These are phyloP conservation scores for Metellina segmentata DNA, from an alignment of 2,888 invertebrate species.

Conservation along the genomic window DNA sequence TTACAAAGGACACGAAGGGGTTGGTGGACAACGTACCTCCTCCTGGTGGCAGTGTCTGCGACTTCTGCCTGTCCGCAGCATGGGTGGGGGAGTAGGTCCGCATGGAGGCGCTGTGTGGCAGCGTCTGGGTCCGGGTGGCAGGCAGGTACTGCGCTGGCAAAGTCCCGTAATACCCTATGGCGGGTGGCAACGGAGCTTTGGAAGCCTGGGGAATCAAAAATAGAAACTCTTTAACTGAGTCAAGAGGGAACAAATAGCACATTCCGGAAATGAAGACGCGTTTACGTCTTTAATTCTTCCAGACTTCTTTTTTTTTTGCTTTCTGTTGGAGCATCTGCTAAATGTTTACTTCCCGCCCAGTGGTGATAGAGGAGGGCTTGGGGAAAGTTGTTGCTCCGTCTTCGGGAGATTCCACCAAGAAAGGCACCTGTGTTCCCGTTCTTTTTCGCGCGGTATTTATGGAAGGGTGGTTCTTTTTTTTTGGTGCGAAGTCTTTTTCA, in stretches of 20 bases:
- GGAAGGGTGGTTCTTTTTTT: conserved; percentile 23
- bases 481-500: not conserved
- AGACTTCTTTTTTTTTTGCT: not conserved
- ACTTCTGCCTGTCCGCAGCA: conserved; percentile 73
- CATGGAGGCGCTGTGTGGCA: conserved; percentile 77
- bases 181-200: conserved; percentile 75
- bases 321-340: not conserved
- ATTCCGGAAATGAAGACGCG: conserved; percentile 29
- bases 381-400: not conserved
- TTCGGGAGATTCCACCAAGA: not conserved
- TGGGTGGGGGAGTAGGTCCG: conserved; percentile 77
- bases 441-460: not conserved
- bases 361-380: not conserved
- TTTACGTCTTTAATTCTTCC: conserved; percentile 1
- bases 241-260: conserved; percentile 47
- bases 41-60: conserved; percentile 77
- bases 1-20: not conserved
- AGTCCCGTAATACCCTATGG: conserved; percentile 77
- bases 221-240: conserved; percentile 46
- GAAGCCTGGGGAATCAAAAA: conserved; percentile 58
- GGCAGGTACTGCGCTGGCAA: conserved; percentile 76
- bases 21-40: conserved; percentile 59
- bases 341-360: conserved; percentile 28
- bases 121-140: conserved; percentile 77
- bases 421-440: conserved; percentile 43